Conservation (phyloP, 2,113 vertebrate genomes). For the Phalacrocorax carbo region DNA sequence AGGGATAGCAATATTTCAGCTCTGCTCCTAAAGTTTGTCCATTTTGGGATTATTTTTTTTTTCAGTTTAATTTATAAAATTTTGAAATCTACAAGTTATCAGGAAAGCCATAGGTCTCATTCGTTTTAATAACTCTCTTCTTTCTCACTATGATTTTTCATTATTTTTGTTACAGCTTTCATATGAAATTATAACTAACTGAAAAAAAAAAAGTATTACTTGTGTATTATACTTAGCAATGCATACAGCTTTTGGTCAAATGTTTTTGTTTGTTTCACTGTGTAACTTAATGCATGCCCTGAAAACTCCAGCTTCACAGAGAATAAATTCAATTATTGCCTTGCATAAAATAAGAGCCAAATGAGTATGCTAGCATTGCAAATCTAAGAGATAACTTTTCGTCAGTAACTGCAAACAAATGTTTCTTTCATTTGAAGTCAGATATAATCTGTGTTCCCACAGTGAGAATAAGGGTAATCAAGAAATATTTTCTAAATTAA, state of each 20-base stretch:
- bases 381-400: not conserved
- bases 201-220: not conserved
- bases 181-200: not conserved
- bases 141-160: not conserved
- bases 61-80: not conserved
- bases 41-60: not conserved
- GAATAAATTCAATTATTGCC: not conserved
- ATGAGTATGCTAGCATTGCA: not conserved
- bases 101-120: not conserved
- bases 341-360: not conserved
- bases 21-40: not conserved
- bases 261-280: not conserved
- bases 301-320: not conserved
- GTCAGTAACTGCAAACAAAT: not conserved
- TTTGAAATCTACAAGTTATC: not conserved
- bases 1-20: rapidly evolving
- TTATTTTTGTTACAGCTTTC: not conserved
- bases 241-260: not conserved
- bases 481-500: slow-evolving; percentile 33
- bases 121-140: not conserved
- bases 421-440: slow-evolving; percentile 38
- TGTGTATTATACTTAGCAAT: not conserved
- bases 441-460: slow-evolving; percentile 40
- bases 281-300: not conserved
- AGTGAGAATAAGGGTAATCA: slow-evolving; percentile 16